A percentile compares a stretch with the other conserved stretches of the same genome.
Evolutionary conservation across 2,888 invertebrate genomes (phyloP).

Genomic region (Euspilapteryx auroguttella): DNA sequence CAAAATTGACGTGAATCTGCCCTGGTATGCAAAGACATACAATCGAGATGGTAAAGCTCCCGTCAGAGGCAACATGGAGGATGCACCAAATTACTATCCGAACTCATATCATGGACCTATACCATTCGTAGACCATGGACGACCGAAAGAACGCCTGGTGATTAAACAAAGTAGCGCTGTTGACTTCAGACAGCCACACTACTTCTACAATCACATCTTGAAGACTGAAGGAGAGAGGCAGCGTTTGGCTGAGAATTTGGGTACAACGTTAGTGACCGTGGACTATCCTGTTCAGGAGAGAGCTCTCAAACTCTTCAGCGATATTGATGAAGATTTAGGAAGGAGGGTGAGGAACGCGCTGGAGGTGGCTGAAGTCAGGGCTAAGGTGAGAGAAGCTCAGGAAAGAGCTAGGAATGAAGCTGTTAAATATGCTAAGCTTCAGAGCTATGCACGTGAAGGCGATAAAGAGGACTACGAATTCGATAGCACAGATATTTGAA

Average conservation of each 20-base stretch:
- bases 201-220: constrained; percentile 57
- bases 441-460: too few species aligned
- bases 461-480: too few species aligned
- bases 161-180: not conserved
- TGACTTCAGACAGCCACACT: not conserved
- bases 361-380: too few species aligned
- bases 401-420: too few species aligned
- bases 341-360: too few species aligned
- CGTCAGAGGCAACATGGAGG: not conserved
- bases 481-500: too few species aligned
- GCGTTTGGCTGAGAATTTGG: not conserved
- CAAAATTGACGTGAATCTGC: not conserved
- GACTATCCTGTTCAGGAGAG: too few species aligned
- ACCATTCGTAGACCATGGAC: not conserved
- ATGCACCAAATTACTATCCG: constrained; percentile 1
- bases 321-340: too few species aligned
- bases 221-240: not conserved
- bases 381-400: too few species aligned
- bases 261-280: too few species aligned
- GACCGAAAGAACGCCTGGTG: not conserved
- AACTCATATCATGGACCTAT: constrained; percentile 2
- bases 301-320: too few species aligned
- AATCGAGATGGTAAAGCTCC: constrained; percentile 3
- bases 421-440: too few species aligned
- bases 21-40: not conserved